These are phyloP conservation scores for Allophyes oxyacanthae DNA, from an alignment of 2,888 invertebrate genomes.

Conservation along the genomic window DNA sequence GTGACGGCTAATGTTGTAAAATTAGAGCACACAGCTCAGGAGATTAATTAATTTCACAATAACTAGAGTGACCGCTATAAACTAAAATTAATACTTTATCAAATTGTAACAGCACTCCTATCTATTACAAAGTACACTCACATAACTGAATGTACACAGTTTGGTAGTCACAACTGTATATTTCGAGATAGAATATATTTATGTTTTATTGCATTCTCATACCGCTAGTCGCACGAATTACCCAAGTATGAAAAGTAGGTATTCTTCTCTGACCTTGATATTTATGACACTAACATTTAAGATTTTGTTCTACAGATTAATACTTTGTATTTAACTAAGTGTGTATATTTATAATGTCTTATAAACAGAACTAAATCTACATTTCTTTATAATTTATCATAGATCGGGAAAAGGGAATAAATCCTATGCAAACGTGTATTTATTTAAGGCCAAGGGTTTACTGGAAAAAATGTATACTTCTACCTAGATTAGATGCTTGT, in stretches of 20 bases:
- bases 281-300: conserved; percentile 75
- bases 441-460: conserved; percentile 34
- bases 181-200: conserved; percentile 61
- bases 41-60: conserved; percentile 55
- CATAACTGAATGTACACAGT: conserved; percentile 56
- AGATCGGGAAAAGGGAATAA: not conserved
- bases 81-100: conserved; percentile 54
- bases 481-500: conserved; percentile 40
- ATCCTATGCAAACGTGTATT: conserved; percentile 1
- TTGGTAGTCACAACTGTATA: conserved; percentile 51
- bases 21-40: conserved; percentile 36
- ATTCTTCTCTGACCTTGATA: conserved; percentile 75
- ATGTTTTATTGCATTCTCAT: conserved; percentile 62
- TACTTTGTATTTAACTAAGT: conserved; percentile 53
- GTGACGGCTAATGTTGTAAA: conserved; percentile 40
- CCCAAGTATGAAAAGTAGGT: conserved; percentile 67
- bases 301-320: conserved; percentile 65
- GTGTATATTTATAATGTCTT: conserved; percentile 22
- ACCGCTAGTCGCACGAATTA: conserved; percentile 62
- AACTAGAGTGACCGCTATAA: conserved; percentile 38
- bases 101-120: conserved; percentile 51
- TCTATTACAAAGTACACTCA: conserved; percentile 54
- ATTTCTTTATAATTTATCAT: conserved; percentile 1
- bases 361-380: conserved; percentile 19
- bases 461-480: conserved; percentile 31